phyloP scores from a whole-genome alignment of 2,888 invertebrate genomes.

The Maniola hyperantus region DNA sequence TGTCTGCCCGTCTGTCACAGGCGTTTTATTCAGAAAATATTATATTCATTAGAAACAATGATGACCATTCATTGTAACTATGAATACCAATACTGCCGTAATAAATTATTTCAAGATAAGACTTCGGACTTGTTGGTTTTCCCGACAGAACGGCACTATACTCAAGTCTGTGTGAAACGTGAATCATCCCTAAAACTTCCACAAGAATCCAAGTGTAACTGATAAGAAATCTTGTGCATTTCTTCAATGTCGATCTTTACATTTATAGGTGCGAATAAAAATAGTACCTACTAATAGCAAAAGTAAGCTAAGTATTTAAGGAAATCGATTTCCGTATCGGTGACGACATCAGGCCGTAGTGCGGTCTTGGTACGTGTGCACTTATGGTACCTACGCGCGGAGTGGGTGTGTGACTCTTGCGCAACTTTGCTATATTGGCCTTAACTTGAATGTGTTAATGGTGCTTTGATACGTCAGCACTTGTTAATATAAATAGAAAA shows the following conservation, averaged over 20 bases:
- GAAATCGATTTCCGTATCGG: conserved; percentile 33
- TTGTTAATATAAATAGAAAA: too few relatives aligned
- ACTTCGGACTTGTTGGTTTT: conserved; percentile 9
- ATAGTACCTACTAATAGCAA: conserved; percentile 11
- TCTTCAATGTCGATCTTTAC: not conserved
- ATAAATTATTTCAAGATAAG: conserved; percentile 13
- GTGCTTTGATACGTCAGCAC: not conserved
- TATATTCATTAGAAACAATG: not conserved
- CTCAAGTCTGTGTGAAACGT: conserved; percentile 1
- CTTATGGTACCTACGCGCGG: conserved; percentile 32
- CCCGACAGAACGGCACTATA: not conserved
- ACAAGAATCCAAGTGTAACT: not conserved
- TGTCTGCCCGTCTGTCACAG: too few relatives aligned
- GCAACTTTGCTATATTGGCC: conserved; percentile 16
- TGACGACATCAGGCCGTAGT: conserved; percentile 34
- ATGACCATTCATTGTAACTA: not conserved
- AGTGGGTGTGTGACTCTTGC: conserved; percentile 30
- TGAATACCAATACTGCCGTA: conserved; percentile 3
- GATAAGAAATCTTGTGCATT: not conserved
- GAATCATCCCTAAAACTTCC: conserved; percentile 9
- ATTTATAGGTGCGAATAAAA: conserved; percentile 3
- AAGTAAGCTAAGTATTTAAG: conserved; percentile 21
- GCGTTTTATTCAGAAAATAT: too few relatives aligned
- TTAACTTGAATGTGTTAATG: conserved; percentile 1
- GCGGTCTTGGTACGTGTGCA: conserved; percentile 44